A percentile compares a stretch with the other conserved stretches of the same genome.
These are phyloP conservation scores for Euzophera pinguis DNA, from an alignment of 2,888 invertebrate genomes.

Conservation along the genomic window DNA sequence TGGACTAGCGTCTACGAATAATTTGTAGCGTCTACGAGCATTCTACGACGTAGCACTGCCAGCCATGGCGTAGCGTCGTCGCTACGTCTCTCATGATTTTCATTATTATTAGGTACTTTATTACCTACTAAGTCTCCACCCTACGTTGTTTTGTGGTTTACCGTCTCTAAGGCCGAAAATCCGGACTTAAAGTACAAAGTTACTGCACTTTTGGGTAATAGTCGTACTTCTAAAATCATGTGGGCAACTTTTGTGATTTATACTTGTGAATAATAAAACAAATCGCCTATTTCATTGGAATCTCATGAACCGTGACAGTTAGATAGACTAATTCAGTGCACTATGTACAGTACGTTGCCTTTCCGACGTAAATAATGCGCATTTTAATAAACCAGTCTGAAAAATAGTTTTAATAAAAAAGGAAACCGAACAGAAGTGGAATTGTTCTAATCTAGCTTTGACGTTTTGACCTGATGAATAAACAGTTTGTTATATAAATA, in stretches of 20 bases:
- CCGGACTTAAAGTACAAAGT: slow-evolving; percentile 2
- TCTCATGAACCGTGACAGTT: too few relatives aligned
- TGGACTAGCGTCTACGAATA: neutral
- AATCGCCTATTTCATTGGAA: too few relatives aligned
- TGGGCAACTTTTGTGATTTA: neutral
- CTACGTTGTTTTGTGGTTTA: slow-evolving; percentile 4
- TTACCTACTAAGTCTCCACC: slow-evolving; percentile 15
- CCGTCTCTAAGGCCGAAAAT: slow-evolving; percentile 4
- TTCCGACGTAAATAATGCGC: too few relatives aligned
- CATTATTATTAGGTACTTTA: slow-evolving; percentile 20
- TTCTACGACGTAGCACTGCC: slow-evolving; percentile 1
- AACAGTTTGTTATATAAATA: too few relatives aligned
- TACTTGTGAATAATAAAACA: too few relatives aligned
- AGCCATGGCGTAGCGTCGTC: slow-evolving; percentile 12
- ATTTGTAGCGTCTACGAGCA: slow-evolving; percentile 7
- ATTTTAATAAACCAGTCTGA: too few relatives aligned
- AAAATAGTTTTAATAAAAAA: too few relatives aligned
- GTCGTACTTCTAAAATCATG: neutral
- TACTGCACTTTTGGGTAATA: slow-evolving; percentile 2
- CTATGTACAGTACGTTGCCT: too few relatives aligned
- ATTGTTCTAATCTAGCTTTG: too few relatives aligned
- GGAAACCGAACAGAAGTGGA: too few relatives aligned
- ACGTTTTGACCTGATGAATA: too few relatives aligned
- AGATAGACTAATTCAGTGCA: too few relatives aligned
- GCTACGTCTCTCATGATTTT: slow-evolving; percentile 16